phyloP scores from a whole-genome alignment of 2,888 invertebrate genomes.

The Cremastinae sp. region DNA sequence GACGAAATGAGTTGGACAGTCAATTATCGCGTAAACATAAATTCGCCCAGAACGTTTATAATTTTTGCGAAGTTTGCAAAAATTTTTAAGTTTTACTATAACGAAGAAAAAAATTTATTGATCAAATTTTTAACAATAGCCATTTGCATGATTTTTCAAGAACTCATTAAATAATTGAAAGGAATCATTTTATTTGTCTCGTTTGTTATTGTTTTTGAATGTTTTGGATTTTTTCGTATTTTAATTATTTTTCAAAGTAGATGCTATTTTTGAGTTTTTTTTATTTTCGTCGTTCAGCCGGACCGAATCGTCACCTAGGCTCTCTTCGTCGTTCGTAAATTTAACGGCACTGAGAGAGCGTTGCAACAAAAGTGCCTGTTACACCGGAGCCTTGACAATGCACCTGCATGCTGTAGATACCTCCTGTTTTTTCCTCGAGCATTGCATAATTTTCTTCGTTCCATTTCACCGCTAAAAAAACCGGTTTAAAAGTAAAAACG shows the following conservation, averaged over 20 bases:
- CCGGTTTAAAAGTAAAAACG: conserved; percentile 44
- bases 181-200: too few species aligned
- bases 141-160: too few species aligned
- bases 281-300: background rate
- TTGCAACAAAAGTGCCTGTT: conserved; percentile 64
- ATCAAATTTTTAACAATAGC: too few species aligned
- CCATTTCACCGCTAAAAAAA: conserved; percentile 30
- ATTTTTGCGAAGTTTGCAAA: background rate
- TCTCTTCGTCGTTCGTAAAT: conserved; percentile 64
- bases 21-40: too few species aligned
- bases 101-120: background rate
- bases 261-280: background rate
- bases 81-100: too few species aligned
- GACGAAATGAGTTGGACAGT: background rate
- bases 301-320: conserved; percentile 26
- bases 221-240: background rate
- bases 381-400: conserved; percentile 63
- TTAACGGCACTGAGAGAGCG: conserved; percentile 67
- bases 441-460: conserved; percentile 47
- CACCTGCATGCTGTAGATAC: conserved; percentile 12
- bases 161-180: too few species aligned
- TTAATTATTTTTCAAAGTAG: conserved; percentile 9
- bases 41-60: too few species aligned
- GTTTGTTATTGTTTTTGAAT: background rate
- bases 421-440: conserved; percentile 36